phyloP scores from a whole-genome alignment of 2,797 vertebrate genomes.

The Tiaroga cobitis region DNA sequence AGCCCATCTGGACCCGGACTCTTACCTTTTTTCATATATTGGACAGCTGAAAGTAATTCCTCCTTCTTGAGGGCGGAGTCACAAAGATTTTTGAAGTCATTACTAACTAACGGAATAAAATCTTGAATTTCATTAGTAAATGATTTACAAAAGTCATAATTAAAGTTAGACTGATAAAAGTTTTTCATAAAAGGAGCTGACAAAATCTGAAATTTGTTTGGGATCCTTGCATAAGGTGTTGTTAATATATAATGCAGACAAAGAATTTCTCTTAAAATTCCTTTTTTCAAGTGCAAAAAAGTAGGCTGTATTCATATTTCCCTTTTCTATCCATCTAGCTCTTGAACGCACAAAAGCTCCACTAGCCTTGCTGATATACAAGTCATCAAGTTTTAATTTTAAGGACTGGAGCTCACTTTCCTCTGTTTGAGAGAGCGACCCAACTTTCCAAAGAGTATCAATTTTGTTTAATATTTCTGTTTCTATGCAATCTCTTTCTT shows the following conservation, averaged over 20 bases:
- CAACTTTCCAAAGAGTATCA: too few species aligned
- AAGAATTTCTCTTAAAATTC: too few species aligned
- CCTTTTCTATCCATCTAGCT: too few species aligned
- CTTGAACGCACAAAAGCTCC: too few species aligned
- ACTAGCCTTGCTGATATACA: background rate
- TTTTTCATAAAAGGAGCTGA: background rate
- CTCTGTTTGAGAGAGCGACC: too few species aligned
- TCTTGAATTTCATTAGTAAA: background rate
- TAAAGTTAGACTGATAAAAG: background rate
- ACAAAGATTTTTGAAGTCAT: background rate
- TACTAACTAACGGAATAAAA: background rate
- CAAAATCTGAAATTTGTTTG: background rate
- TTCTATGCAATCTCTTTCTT: too few species aligned
- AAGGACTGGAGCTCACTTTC: background rate
- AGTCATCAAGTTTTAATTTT: background rate
- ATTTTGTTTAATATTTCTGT: too few species aligned
- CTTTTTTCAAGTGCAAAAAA: too few species aligned
- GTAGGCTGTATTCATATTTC: too few species aligned
- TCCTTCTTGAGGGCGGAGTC: background rate
- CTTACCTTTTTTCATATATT: background rate
- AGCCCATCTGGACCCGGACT: too few species aligned
- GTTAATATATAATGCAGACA: background rate
- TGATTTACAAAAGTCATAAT: background rate
- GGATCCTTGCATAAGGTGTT: background rate
- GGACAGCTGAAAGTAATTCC: background rate